Percentiles rank a stretch among this genome's conserved stretches.
Conservation (phyloP, 2,797 vertebrate species). For the Clarias pachynema region DNA sequence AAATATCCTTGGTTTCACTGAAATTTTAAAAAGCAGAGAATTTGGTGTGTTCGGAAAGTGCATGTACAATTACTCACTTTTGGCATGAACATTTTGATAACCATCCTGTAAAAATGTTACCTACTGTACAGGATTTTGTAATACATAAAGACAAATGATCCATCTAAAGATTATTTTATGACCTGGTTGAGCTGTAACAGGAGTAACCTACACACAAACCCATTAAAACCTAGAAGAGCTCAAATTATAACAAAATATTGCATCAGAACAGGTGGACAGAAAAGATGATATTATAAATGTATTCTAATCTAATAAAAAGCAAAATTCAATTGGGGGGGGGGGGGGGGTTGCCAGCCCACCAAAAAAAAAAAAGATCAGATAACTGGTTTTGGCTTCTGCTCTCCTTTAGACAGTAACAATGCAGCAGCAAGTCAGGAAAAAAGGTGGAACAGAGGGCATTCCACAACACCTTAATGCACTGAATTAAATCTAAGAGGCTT, state of each 20-base stretch:
- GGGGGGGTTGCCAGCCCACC: background rate
- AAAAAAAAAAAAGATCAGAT: background rate
- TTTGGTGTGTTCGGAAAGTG: background rate
- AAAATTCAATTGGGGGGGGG: background rate
- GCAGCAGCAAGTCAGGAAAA: background rate
- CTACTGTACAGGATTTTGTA: background rate
- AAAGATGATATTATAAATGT: background rate
- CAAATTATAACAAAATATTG: background rate
- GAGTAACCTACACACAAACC: background rate
- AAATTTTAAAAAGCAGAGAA: background rate
- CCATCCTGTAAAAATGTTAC: background rate
- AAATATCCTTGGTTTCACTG: background rate
- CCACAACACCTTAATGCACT: background rate
- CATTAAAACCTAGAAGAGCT: background rate
- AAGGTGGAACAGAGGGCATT: background rate
- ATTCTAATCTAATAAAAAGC: background rate
- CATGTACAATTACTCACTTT: background rate
- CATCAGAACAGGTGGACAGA: background rate
- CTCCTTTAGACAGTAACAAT: background rate
- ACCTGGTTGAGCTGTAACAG: slow-evolving; percentile 1
- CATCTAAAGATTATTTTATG: background rate
- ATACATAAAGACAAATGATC: background rate
- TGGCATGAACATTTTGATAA: background rate
- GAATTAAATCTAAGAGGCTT: background rate
- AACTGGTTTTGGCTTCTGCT: background rate